A percentile compares a stretch with the other conserved stretches of the same genome.
Conservation (phyloP, 2,888 invertebrate species). For the Eupithecia subumbrata region DNA sequence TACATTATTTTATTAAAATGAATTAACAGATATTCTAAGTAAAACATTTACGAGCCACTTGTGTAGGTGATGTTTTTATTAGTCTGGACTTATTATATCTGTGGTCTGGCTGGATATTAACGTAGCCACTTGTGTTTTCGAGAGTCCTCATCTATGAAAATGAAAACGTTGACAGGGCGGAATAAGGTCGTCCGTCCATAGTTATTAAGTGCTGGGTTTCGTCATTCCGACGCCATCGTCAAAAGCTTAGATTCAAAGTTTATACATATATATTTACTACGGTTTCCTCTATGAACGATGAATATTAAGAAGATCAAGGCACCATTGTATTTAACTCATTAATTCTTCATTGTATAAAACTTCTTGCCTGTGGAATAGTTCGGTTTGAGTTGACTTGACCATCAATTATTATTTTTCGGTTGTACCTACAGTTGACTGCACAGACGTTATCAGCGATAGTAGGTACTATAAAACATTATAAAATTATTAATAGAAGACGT, state of each 20-base stretch:
- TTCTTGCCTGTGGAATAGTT: neutral
- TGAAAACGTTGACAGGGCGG: slow-evolving; percentile 39
- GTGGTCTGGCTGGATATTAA: slow-evolving; percentile 23
- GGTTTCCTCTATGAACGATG: slow-evolving; percentile 26
- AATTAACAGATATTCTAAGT: neutral
- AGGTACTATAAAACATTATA: too few species aligned
- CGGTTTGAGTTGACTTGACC: too few species aligned
- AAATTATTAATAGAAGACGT: neutral
- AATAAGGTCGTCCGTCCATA: slow-evolving; percentile 44
- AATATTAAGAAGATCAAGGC: slow-evolving; percentile 8
- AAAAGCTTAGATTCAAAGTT: slow-evolving; percentile 46
- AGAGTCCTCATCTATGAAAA: slow-evolving; percentile 44
- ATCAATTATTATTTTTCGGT: too few species aligned
- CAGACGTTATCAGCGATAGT: too few species aligned
- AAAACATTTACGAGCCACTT: neutral
- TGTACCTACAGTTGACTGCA: too few species aligned
- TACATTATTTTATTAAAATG: neutral
- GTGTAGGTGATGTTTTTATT: slow-evolving; percentile 12
- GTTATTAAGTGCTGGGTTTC: slow-evolving; percentile 51
- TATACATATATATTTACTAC: slow-evolving; percentile 31
- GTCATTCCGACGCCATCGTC: slow-evolving; percentile 49
- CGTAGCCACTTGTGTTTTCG: slow-evolving; percentile 39
- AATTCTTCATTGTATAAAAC: neutral
- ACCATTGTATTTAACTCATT: neutral
- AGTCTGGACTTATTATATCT: neutral